Percentiles rank a stretch among this genome's conserved stretches.
phyloP scores from a whole-genome alignment of 1,140 invertebrate species.

The Octopus bimaculoides region DNA sequence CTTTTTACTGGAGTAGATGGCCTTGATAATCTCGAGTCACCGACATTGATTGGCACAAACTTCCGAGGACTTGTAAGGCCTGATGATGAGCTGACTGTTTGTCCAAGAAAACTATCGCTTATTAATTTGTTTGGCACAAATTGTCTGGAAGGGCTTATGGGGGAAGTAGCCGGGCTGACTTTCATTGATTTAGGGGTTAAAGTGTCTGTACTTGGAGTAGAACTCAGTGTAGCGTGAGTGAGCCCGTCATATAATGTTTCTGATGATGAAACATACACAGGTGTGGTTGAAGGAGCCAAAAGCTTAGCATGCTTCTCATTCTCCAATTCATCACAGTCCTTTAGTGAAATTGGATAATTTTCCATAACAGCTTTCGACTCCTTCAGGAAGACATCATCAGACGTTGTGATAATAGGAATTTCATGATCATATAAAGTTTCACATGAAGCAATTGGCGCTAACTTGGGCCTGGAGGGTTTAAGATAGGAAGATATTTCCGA shows the following conservation, averaged over 20 bases:
- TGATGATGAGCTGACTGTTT: conserved; percentile 2
- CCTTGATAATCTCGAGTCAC: conserved; percentile 18
- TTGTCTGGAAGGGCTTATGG: conserved; percentile 36
- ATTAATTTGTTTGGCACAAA: conserved; percentile 14
- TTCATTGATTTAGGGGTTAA: conserved; percentile 47
- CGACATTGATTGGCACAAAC: conserved; percentile 22
- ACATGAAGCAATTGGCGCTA: conserved; percentile 56
- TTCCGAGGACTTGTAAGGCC: neutral
- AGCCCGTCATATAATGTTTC: conserved; percentile 37
- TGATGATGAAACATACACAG: conserved; percentile 18
- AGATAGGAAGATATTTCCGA: conserved; percentile 37
- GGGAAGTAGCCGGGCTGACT: conserved; percentile 40
- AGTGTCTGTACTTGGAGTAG: conserved; percentile 69
- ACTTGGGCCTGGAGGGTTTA: conserved; percentile 36
- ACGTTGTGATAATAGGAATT: conserved; percentile 22
- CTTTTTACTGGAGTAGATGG: neutral
- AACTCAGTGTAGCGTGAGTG: conserved; percentile 55
- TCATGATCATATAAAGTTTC: conserved; percentile 52
- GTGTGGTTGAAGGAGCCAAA: conserved; percentile 34
- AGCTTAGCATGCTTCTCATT: conserved; percentile 43
- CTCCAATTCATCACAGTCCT: conserved; percentile 30
- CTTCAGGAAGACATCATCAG: conserved; percentile 8
- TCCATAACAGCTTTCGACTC: conserved; percentile 20
- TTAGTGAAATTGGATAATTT: conserved; percentile 19
- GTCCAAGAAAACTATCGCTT: neutral